These are phyloP conservation scores for Heliconius eleuchia DNA, from an alignment of 1,140 invertebrate genomes.

Conservation along the genomic window DNA sequence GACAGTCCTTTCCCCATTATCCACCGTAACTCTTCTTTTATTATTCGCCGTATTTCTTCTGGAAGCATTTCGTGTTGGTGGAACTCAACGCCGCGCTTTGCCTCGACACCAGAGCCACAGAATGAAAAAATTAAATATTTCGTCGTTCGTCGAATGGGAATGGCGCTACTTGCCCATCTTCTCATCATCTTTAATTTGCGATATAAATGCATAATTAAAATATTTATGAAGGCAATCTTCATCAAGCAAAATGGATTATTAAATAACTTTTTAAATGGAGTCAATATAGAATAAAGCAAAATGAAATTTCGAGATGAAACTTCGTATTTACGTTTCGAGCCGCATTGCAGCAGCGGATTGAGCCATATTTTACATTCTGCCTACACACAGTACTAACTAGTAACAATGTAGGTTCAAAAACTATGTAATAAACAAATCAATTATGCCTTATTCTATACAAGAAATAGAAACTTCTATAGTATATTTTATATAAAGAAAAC, in stretches of 20 bases:
- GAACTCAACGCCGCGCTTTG: no score
- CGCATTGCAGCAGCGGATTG: slow-evolving; percentile 32
- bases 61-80: no score
- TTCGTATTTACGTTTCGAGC: slow-evolving; percentile 32
- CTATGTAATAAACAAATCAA: background rate
- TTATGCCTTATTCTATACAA: background rate
- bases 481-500: background rate
- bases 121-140: no score
- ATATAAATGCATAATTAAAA: background rate
- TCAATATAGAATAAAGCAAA: slow-evolving; percentile 22
- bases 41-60: no score
- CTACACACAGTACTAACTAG: background rate
- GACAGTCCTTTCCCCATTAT: no score
- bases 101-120: no score
- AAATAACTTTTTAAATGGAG: slow-evolving; percentile 5
- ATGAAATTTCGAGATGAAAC: slow-evolving; percentile 30
- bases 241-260: background rate
- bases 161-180: no score
- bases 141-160: no score
- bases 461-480: background rate
- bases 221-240: background rate
- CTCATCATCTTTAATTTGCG: background rate
- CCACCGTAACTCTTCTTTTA: no score
- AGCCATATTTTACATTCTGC: slow-evolving; percentile 23
- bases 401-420: background rate